Conservation (phyloP, 1,140 invertebrate species). For the Antheraea pernyi region DNA sequence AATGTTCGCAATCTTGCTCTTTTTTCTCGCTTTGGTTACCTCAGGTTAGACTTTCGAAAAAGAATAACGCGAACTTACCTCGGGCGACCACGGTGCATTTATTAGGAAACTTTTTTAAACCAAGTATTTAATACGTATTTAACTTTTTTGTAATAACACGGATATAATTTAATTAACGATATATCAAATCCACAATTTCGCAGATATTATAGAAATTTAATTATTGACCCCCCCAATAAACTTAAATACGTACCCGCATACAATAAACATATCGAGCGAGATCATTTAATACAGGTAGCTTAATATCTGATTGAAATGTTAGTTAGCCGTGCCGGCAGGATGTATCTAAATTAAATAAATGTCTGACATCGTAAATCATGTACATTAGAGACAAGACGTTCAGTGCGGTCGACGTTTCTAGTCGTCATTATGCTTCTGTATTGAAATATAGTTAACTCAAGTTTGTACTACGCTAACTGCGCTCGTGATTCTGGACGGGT, state of each 20-base stretch:
- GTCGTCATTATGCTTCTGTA: not conserved
- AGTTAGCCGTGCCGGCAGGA: slow-evolving; percentile 8
- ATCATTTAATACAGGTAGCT: slow-evolving; percentile 19
- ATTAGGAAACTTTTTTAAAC: no score
- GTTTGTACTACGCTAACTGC: not conserved
- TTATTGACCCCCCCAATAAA: not conserved
- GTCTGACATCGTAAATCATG: slow-evolving; percentile 11
- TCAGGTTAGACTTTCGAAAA: no score
- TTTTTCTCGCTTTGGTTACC: no score
- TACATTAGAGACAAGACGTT: slow-evolving; percentile 9
- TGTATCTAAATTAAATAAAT: slow-evolving; percentile 18
- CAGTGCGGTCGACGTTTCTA: not conserved
- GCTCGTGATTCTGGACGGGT: no score
- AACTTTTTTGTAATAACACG: no score
- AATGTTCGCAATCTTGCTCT: no score
- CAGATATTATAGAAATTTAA: no score
- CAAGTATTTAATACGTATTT: no score
- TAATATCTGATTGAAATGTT: slow-evolving; percentile 19
- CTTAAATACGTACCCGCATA: not conserved
- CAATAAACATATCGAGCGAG: slow-evolving; percentile 10
- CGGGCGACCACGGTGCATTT: no score
- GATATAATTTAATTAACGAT: no score
- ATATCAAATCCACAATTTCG: no score
- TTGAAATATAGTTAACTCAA: not conserved
- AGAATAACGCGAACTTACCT: no score